These are phyloP conservation scores for Coleophora flavipennella DNA, from an alignment of 2,888 invertebrate species.

Conservation along the genomic window DNA sequence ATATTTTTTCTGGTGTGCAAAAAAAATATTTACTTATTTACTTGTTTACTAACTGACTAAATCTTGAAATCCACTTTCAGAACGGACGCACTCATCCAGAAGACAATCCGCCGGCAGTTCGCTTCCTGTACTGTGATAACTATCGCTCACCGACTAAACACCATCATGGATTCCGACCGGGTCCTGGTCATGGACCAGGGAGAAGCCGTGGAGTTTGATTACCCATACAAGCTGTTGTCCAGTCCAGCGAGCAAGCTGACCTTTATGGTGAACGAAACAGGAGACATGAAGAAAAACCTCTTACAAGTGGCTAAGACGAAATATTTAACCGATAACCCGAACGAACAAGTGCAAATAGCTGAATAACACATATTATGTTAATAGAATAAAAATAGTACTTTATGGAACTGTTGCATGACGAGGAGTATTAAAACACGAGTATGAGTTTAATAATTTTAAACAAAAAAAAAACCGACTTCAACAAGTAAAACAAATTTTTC, in stretches of 20 bases:
- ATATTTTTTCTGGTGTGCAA: too few relatives aligned
- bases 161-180: constrained; percentile 91
- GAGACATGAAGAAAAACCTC: constrained; percentile 63
- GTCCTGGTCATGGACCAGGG: constrained; percentile 79
- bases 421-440: too few relatives aligned
- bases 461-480: too few relatives aligned
- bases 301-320: constrained; percentile 60
- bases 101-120: constrained; percentile 85
- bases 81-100: constrained; percentile 88
- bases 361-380: too few relatives aligned
- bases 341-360: constrained; percentile 20
- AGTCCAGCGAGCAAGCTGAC: constrained; percentile 68
- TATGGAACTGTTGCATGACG: too few relatives aligned
- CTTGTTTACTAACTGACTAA: too few relatives aligned
- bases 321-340: constrained; percentile 44
- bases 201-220: constrained; percentile 75
- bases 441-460: too few relatives aligned
- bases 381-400: too few relatives aligned
- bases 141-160: constrained; percentile 93
- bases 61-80: constrained; percentile 37
- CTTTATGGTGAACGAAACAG: constrained; percentile 74
- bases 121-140: constrained; percentile 87
- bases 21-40: too few relatives aligned
- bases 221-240: constrained; percentile 72
- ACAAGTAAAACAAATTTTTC: too few relatives aligned